phyloP scores from a whole-genome alignment of 2,797 vertebrate genomes.

The Cyclura pinguis region DNA sequence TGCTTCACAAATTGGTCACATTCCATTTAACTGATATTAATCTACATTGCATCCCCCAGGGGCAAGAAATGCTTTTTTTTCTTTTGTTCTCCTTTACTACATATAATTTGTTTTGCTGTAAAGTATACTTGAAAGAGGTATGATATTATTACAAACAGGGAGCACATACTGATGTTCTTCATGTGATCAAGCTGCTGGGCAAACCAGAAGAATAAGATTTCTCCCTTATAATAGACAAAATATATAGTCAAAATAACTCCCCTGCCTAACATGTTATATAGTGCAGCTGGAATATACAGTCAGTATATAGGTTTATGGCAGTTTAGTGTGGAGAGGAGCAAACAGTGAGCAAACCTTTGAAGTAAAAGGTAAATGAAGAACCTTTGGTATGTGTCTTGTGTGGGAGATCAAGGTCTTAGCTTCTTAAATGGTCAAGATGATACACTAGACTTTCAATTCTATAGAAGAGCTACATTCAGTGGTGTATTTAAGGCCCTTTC shows the following conservation, averaged over 20 bases:
- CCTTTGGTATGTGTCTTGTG: neutral
- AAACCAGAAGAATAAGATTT: constrained; percentile 36
- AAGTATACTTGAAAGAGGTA: constrained; percentile 61
- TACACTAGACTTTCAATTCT: neutral
- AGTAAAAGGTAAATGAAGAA: neutral
- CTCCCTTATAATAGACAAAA: neutral
- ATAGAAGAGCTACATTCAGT: neutral
- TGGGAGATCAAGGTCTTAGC: neutral
- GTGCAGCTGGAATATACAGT: constrained; percentile 45
- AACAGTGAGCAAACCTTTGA: neutral
- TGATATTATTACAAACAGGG: constrained; percentile 38
- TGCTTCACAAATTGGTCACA: constrained; percentile 81
- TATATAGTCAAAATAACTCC: constrained; percentile 50
- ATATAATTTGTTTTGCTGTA: constrained; percentile 51
- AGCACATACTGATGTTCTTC: constrained; percentile 36
- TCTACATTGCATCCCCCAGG: constrained; percentile 71
- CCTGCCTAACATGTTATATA: constrained; percentile 49
- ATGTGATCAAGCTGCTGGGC: constrained; percentile 61
- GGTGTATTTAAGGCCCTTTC: too few relatives aligned
- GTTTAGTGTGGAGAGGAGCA: neutral
- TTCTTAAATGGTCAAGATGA: neutral
- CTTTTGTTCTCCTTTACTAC: constrained; percentile 57
- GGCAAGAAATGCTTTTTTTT: constrained; percentile 69
- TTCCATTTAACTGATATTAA: constrained; percentile 82
- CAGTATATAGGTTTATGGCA: constrained; percentile 26